phyloP scores from a whole-genome alignment of 2,113 vertebrate species.

The Xiphophorus hellerii region DNA sequence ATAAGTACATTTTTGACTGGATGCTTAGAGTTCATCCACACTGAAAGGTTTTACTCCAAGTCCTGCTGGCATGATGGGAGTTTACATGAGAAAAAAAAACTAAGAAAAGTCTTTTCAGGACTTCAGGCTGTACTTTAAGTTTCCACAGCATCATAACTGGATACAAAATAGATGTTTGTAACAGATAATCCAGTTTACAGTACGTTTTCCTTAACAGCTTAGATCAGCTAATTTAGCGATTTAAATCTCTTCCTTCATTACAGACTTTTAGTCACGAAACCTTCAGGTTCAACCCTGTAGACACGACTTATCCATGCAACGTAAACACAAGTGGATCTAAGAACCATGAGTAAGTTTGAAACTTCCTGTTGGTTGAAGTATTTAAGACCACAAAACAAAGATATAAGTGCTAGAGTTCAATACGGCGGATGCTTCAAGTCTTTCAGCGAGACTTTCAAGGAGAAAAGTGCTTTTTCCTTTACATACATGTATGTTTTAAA shows the following conservation, averaged over 20 bases:
- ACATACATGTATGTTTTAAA: slow-evolving; percentile 51
- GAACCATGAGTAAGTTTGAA: slow-evolving; percentile 59
- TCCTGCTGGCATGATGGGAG: slow-evolving; percentile 35
- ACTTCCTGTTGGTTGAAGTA: slow-evolving; percentile 45
- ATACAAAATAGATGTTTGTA: slow-evolving; percentile 46
- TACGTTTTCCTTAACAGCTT: slow-evolving; percentile 58
- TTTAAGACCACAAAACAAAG: slow-evolving; percentile 64
- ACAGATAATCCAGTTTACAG: slow-evolving; percentile 72
- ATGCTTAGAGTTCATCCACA: slow-evolving; percentile 37
- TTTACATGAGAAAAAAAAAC: background rate
- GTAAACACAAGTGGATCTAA: slow-evolving; percentile 29
- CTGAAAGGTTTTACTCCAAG: slow-evolving; percentile 35
- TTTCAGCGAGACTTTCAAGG: slow-evolving; percentile 64
- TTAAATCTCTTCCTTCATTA: slow-evolving; percentile 33
- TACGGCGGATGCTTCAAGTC: slow-evolving; percentile 68
- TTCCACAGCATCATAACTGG: slow-evolving; percentile 22
- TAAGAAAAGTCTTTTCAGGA: slow-evolving; percentile 40
- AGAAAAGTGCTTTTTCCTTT: slow-evolving; percentile 78
- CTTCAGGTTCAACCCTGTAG: slow-evolving; percentile 27
- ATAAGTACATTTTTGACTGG: slow-evolving; percentile 38
- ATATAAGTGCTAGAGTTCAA: slow-evolving; percentile 79
- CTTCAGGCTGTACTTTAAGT: slow-evolving; percentile 53
- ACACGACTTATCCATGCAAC: slow-evolving; percentile 47
- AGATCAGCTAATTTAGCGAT: slow-evolving; percentile 38
- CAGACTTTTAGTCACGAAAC: slow-evolving; percentile 40